phyloP scores from a whole-genome alignment of 2,113 vertebrate genomes.

The Sterrhoptilus dennistouni region DNA sequence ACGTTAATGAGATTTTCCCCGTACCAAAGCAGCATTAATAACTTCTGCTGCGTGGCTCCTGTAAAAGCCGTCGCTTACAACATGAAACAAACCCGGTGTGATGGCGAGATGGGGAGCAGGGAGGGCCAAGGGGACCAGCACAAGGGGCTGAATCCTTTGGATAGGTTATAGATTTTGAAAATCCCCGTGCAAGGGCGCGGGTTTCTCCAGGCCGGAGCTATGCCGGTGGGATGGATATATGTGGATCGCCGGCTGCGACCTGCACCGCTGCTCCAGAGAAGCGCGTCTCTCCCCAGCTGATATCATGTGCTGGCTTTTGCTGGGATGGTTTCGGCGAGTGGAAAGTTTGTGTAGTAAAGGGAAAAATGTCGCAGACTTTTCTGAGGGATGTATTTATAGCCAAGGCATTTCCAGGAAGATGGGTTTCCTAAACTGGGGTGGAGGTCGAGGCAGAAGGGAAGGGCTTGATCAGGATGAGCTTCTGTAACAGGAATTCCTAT shows the following conservation, averaged over 20 bases:
- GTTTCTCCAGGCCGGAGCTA: rapidly evolving
- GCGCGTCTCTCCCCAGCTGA: rapidly evolving
- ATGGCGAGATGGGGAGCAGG: background rate
- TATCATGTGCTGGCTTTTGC: rapidly evolving
- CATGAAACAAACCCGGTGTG: slow-evolving; percentile 1
- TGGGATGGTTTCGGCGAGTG: background rate
- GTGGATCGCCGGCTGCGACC: background rate
- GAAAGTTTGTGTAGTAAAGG: background rate
- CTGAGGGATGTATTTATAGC: background rate
- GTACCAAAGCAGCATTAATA: slow-evolving; percentile 48
- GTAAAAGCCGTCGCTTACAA: background rate
- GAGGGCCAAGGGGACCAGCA: background rate
- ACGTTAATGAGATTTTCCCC: slow-evolving; percentile 64
- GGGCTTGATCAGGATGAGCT: slow-evolving; percentile 1
- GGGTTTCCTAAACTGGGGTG: slow-evolving; percentile 41
- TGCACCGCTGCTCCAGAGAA: rapidly evolving
- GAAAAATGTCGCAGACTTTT: background rate
- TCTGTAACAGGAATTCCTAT: slow-evolving; percentile 41
- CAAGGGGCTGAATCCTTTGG: background rate
- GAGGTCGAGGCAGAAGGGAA: slow-evolving; percentile 24
- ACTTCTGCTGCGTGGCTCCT: slow-evolving; percentile 14
- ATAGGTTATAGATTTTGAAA: rapidly evolving
- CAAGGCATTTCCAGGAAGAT: slow-evolving; percentile 44
- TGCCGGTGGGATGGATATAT: rapidly evolving
- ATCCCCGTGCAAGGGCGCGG: rapidly evolving